Evolutionary conservation across 1,140 invertebrate genomes (phyloP).

Genomic region (Cecropterus lyciades): DNA sequence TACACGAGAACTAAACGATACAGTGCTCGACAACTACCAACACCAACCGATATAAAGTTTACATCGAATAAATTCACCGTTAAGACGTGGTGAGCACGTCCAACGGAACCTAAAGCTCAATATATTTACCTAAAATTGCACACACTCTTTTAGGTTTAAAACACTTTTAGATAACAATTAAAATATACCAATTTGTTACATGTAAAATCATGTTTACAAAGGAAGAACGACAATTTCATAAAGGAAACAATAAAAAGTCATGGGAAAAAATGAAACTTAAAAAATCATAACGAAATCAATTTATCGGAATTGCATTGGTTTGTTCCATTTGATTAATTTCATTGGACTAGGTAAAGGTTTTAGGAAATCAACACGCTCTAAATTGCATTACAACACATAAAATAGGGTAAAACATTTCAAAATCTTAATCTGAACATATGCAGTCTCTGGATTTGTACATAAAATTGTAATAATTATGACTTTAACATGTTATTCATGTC

Average conservation of each 20-base stretch:
- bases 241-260: not conserved
- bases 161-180: slow-evolving; percentile 8
- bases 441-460: slow-evolving; percentile 32
- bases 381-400: slow-evolving; percentile 12
- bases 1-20: no score
- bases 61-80: no score
- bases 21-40: no score
- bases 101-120: not conserved
- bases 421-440: slow-evolving; percentile 18
- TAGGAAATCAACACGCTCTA: slow-evolving; percentile 17
- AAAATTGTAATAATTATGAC: slow-evolving; percentile 17
- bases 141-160: not conserved
- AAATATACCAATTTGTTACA: not conserved
- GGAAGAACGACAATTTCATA: not conserved
- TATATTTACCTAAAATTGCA: slow-evolving; percentile 15
- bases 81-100: no score
- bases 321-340: slow-evolving; percentile 7
- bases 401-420: slow-evolving; percentile 24
- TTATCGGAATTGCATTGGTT: slow-evolving; percentile 5
- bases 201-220: slow-evolving; percentile 8
- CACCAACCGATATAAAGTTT: no score
- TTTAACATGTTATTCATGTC: not conserved
- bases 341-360: slow-evolving; percentile 23
- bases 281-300: slow-evolving; percentile 7
- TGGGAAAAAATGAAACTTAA: not conserved